Percentiles rank a stretch among this genome's conserved stretches.
phyloP scores from a whole-genome alignment of 2,797 vertebrate species.

The Diceros bicornis region DNA sequence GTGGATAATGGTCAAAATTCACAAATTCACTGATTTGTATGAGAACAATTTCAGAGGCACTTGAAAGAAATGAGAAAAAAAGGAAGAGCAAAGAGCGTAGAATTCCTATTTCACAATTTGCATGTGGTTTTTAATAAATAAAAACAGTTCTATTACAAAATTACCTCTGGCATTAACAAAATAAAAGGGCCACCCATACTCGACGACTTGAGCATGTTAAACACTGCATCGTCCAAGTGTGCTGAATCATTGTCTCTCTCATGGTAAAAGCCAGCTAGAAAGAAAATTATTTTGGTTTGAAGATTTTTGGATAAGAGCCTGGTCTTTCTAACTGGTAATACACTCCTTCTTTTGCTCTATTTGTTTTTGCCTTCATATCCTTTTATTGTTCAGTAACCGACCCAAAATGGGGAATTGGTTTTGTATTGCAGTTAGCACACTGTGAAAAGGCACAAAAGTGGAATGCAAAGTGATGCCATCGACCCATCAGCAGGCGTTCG shows the following conservation, averaged over 20 bases:
- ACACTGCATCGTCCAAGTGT: neutral
- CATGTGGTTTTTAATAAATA: constrained; percentile 35
- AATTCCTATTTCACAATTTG: constrained; percentile 7
- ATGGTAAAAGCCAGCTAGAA: constrained; percentile 17
- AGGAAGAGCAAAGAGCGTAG: neutral
- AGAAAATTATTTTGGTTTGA: constrained; percentile 47
- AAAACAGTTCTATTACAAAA: constrained; percentile 24
- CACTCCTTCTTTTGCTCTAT: constrained; percentile 25
- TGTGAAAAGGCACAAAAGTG: neutral
- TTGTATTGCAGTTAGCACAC: neutral
- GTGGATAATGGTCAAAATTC: neutral
- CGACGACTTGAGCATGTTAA: neutral
- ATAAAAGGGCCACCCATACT: neutral
- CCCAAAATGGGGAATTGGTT: neutral
- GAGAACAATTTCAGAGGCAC: neutral
- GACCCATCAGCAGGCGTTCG: neutral
- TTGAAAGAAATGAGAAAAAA: constrained; percentile 13
- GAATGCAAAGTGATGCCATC: neutral
- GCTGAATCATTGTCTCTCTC: neutral
- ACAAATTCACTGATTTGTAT: neutral
- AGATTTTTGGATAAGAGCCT: neutral
- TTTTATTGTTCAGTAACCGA: constrained; percentile 27
- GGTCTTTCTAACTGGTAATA: neutral
- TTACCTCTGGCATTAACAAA: constrained; percentile 37
- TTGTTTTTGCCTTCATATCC: neutral